Evolutionary conservation across 2,113 vertebrate genomes (phyloP).

Genomic region (Pyrgilauda ruficollis): DNA sequence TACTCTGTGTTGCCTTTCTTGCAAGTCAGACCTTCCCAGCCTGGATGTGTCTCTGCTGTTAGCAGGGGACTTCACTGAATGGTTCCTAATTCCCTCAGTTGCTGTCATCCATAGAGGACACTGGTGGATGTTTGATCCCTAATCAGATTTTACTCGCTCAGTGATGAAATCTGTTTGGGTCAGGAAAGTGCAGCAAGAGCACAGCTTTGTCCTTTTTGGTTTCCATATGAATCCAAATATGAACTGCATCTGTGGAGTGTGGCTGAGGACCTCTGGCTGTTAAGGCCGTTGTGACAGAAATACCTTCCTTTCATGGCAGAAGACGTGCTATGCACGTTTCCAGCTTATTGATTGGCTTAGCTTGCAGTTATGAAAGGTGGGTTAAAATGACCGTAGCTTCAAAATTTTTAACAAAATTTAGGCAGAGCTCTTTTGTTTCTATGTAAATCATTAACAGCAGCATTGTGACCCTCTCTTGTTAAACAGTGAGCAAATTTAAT

Average conservation of each 20-base stretch:
- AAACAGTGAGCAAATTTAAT: neutral
- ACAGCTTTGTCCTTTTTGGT: neutral
- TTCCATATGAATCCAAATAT: accelerated
- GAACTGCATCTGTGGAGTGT: neutral
- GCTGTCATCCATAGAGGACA: neutral
- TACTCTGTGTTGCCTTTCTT: neutral
- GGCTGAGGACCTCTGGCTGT: neutral
- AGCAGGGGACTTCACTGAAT: neutral
- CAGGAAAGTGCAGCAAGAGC: neutral
- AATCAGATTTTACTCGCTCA: neutral
- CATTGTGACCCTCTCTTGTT: neutral
- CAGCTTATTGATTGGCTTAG: neutral
- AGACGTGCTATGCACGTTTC: accelerated
- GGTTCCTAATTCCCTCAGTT: neutral
- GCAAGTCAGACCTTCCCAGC: neutral
- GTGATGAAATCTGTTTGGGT: neutral
- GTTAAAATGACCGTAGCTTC: neutral
- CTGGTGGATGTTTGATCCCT: neutral
- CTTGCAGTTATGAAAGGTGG: neutral
- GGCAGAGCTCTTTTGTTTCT: neutral
- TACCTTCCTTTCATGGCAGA: neutral
- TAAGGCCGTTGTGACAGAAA: neutral
- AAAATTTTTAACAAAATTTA: neutral
- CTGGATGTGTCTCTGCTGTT: neutral
- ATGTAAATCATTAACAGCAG: slow-evolving; percentile 25